phyloP scores from a whole-genome alignment of 2,797 vertebrate genomes.

The Parauchenoglanis ngamensis region DNA sequence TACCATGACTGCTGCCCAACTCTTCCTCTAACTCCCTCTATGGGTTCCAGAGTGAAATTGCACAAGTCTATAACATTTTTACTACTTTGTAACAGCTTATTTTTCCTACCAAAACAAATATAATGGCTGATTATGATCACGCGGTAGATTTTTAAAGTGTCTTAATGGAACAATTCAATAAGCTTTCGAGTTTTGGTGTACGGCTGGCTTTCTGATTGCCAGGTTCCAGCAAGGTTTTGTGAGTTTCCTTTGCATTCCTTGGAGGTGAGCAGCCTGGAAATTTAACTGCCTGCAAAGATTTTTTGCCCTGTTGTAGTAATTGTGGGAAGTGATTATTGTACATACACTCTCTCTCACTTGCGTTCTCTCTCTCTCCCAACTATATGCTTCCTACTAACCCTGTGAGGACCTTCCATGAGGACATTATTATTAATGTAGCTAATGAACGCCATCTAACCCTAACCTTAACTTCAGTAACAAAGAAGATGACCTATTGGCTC shows the following conservation, averaged over 20 bases:
- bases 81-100: background rate
- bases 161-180: background rate
- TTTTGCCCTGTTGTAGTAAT: slow-evolving; percentile 53
- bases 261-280: slow-evolving; percentile 58
- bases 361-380: background rate
- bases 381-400: background rate
- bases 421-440: background rate
- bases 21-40: slow-evolving; percentile 25
- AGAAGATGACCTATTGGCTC: background rate
- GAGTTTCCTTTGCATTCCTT: slow-evolving; percentile 54
- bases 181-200: slow-evolving; percentile 12
- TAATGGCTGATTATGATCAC: background rate
- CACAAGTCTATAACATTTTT: background rate
- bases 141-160: slow-evolving; percentile 2
- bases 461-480: background rate
- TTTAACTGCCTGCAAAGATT: slow-evolving; percentile 50
- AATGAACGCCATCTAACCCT: background rate
- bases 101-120: background rate
- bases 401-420: background rate
- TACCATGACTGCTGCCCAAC: slow-evolving; percentile 44
- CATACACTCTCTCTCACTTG: slow-evolving; percentile 31
- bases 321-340: slow-evolving; percentile 61
- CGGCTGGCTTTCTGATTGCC: slow-evolving; percentile 7
- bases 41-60: slow-evolving; percentile 4
- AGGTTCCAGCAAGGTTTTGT: slow-evolving; percentile 35